Conservation (phyloP, 1,140 invertebrate genomes). For the Camponotus pennsylvanicus region DNA sequence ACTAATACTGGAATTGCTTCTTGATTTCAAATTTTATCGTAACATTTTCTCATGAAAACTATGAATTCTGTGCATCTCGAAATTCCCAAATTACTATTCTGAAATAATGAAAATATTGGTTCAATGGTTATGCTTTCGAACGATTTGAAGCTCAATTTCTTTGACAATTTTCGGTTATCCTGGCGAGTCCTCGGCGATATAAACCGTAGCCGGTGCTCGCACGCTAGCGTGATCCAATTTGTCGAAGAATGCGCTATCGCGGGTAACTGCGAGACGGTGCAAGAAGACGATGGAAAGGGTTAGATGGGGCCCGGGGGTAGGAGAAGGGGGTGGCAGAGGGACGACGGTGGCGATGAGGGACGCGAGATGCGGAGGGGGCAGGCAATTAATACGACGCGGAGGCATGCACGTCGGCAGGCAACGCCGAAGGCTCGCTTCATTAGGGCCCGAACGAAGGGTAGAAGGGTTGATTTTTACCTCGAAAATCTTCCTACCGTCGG, state of each 20-base stretch:
- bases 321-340: conserved; percentile 14
- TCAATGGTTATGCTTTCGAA: background rate
- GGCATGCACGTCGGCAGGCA: conserved; percentile 81
- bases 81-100: background rate
- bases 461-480: conserved; percentile 82
- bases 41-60: background rate
- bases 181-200: conserved; percentile 66
- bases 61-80: background rate
- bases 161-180: conserved; percentile 64
- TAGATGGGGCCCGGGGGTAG: conserved; percentile 34
- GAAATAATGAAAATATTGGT: background rate
- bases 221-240: conserved; percentile 85
- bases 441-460: conserved; percentile 77
- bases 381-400: conserved; percentile 84
- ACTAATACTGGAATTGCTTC: background rate
- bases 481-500: conserved; percentile 76
- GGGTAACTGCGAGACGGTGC: conserved; percentile 72
- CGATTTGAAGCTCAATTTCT: background rate
- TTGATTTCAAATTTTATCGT: background rate
- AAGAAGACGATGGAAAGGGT: conserved; percentile 67
- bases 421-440: conserved; percentile 82
- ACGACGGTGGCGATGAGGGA: conserved; percentile 56
- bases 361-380: conserved; percentile 71
- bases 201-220: conserved; percentile 70
- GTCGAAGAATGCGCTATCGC: conserved; percentile 84